phyloP scores from a whole-genome alignment of 2,113 vertebrate species.

The Pseudonaja textilis region DNA sequence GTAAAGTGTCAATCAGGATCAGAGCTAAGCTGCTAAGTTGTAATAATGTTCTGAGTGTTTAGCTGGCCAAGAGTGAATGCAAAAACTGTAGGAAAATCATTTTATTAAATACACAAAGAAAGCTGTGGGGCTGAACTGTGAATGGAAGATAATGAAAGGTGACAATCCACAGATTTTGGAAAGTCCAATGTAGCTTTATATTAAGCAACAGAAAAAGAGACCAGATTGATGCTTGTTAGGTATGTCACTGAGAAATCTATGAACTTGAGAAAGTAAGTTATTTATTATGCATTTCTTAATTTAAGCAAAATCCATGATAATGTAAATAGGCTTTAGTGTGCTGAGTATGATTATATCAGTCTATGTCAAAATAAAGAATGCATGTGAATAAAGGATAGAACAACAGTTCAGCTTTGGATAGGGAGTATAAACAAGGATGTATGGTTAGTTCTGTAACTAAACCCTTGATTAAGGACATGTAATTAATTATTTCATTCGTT shows the following conservation, averaged over 20 bases:
- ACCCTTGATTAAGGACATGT: background rate
- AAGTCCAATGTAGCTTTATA: background rate
- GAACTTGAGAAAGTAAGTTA: background rate
- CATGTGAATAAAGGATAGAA: background rate
- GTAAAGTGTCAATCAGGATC: background rate
- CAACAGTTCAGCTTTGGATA: background rate
- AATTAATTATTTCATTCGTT: background rate
- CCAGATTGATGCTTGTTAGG: background rate
- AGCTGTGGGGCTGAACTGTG: background rate
- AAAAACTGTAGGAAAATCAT: background rate
- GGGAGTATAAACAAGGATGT: background rate
- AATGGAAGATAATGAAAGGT: background rate
- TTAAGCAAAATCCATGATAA: background rate
- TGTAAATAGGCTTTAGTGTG: background rate
- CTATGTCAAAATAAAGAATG: background rate
- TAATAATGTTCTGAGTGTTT: background rate
- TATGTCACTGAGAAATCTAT: background rate
- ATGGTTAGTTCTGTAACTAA: background rate
- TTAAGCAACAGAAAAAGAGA: background rate
- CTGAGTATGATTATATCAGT: background rate
- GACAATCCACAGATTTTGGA: background rate
- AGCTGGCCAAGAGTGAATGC: background rate
- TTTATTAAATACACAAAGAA: background rate
- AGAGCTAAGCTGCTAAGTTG: background rate
- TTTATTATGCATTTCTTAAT: background rate